These are phyloP conservation scores for Prinia subflava DNA, from an alignment of 2,113 vertebrate species.

Conservation along the genomic window DNA sequence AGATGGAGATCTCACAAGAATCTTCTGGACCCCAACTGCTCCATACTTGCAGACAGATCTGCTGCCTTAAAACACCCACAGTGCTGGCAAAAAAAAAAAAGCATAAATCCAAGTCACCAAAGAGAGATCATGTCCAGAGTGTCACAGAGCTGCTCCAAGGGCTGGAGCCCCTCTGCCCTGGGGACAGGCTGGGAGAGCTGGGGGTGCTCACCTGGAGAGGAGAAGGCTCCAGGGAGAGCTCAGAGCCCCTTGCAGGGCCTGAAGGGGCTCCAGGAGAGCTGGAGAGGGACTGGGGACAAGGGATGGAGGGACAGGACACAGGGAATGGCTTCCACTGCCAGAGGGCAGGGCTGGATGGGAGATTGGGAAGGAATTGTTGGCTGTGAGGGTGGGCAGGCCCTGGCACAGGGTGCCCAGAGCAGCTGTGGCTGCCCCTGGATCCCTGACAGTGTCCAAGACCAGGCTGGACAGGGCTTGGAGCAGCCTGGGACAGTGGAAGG, in stretches of 20 bases:
- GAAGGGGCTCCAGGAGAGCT: background rate
- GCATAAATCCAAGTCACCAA: background rate
- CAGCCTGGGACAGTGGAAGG: rapidly evolving
- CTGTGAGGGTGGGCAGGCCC: background rate
- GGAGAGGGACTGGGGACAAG: background rate
- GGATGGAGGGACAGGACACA: background rate
- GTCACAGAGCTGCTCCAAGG: rapidly evolving
- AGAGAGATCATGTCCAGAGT: background rate
- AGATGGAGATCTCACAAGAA: background rate
- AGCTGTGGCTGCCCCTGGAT: background rate
- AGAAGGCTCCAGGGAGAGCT: background rate
- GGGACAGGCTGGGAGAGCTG: background rate
- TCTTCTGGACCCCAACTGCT: background rate
- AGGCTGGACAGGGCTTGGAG: background rate
- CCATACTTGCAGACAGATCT: background rate
- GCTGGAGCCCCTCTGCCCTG: background rate
- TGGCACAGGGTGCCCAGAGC: background rate
- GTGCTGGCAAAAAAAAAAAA: background rate
- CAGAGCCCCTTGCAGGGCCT: background rate
- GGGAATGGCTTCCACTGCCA: background rate
- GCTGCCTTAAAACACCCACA: background rate
- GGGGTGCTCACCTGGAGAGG: background rate
- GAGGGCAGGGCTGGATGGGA: background rate
- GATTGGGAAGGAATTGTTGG: background rate
- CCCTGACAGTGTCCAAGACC: background rate